A percentile compares a stretch with the other conserved stretches of the same genome.
phyloP scores from a whole-genome alignment of 2,113 vertebrate species.

The Shinisaurus crocodilurus region DNA sequence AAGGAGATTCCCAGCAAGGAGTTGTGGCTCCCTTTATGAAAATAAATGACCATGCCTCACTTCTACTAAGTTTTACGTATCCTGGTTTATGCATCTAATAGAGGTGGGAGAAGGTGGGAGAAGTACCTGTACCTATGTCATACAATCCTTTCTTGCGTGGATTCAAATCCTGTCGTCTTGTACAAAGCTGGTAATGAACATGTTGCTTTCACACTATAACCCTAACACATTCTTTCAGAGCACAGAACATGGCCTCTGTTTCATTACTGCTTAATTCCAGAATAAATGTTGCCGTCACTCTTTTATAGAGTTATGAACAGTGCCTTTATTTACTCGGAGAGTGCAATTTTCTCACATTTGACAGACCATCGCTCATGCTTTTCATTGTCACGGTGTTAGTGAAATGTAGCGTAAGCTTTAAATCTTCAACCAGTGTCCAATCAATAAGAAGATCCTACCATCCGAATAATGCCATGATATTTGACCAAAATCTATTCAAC shows the following conservation, averaged over 20 bases:
- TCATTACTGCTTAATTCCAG: conserved; percentile 71
- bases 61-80: background rate
- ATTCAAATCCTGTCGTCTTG: conserved; percentile 43
- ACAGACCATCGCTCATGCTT: conserved; percentile 72
- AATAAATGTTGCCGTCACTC: conserved; percentile 71
- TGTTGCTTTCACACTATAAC: conserved; percentile 45
- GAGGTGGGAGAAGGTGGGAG: background rate
- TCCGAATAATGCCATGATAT: conserved; percentile 53
- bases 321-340: conserved; percentile 75
- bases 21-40: background rate
- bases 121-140: background rate
- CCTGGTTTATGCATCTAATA: background rate
- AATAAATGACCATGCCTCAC: background rate
- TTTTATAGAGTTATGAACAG: conserved; percentile 70
- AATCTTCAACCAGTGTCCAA: conserved; percentile 60
- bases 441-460: conserved; percentile 59
- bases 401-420: conserved; percentile 75
- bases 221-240: conserved; percentile 28
- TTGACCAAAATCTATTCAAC: conserved; percentile 63
- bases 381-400: conserved; percentile 75
- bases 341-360: conserved; percentile 68
- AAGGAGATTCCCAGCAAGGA: background rate
- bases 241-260: conserved; percentile 59
- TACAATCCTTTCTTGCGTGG: background rate
- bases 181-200: conserved; percentile 43